Conservation (phyloP, 2,113 vertebrate genomes). For the Leptobrachium leishanense region DNA sequence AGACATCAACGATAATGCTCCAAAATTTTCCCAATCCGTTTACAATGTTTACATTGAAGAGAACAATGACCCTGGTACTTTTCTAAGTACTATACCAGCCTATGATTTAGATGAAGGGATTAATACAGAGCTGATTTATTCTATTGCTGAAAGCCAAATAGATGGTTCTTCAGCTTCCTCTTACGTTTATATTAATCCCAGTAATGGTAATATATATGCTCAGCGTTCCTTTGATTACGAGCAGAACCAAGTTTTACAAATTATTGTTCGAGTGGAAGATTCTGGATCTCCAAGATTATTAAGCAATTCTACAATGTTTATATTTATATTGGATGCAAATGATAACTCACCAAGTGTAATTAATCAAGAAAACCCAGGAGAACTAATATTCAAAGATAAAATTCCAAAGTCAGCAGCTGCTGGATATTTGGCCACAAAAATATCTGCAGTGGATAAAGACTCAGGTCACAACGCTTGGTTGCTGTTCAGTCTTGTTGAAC, state of each 20-base stretch:
- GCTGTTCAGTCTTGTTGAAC: conserved; percentile 58
- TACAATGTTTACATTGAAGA: conserved; percentile 54
- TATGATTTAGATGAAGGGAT: conserved; percentile 57
- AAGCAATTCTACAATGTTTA: conserved; percentile 18
- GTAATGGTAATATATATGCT: conserved; percentile 58
- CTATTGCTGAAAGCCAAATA: conserved; percentile 54
- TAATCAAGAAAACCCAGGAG: conserved; percentile 36
- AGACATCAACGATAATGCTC: conserved; percentile 64
- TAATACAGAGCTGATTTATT: conserved; percentile 61
- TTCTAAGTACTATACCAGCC: conserved; percentile 52
- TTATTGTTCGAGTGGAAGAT: conserved; percentile 59
- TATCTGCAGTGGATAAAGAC: conserved; percentile 62
- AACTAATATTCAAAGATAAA: conserved; percentile 8
- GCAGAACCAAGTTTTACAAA: conserved; percentile 55
- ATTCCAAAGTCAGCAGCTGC: conserved; percentile 21
- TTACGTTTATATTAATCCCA: conserved; percentile 64
- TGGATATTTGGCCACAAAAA: conserved; percentile 65
- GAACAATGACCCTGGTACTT: conserved; percentile 50
- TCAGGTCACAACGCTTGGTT: conserved; percentile 65
- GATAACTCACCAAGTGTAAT: conserved; percentile 46
- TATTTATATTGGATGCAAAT: conserved; percentile 53
- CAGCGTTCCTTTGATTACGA: conserved; percentile 65
- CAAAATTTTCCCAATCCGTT: conserved; percentile 51
- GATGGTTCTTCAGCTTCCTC: conserved; percentile 53
- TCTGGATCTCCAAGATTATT: conserved; percentile 53